Conservation (phyloP, 1,140 invertebrate species). For the Macrobrachium rosenbergii region DNA sequence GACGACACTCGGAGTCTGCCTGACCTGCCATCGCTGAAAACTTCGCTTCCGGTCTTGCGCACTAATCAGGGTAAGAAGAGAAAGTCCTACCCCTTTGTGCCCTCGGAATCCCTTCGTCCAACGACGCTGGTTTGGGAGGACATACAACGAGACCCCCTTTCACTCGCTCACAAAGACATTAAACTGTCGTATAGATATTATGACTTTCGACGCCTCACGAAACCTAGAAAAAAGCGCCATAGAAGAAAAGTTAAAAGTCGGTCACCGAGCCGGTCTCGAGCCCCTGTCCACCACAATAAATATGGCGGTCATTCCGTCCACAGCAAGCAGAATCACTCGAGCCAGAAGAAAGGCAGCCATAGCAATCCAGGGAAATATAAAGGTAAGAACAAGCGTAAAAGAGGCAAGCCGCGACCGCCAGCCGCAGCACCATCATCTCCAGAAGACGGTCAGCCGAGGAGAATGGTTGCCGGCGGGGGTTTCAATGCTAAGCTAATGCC, state of each 20-base stretch:
- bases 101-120: not conserved
- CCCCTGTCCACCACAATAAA: not conserved
- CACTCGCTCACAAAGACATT: not conserved
- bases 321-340: not conserved
- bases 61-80: slow-evolving; percentile 19
- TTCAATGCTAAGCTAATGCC: slow-evolving; percentile 32
- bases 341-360: slow-evolving; percentile 7
- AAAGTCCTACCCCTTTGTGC: not conserved
- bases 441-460: not conserved
- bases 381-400: not conserved
- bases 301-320: too few relatives aligned
- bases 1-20: slow-evolving; percentile 43
- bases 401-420: not conserved
- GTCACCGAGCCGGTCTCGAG: slow-evolving; percentile 21
- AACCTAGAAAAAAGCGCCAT: slow-evolving; percentile 28
- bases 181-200: slow-evolving; percentile 51
- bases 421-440: not conserved
- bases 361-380: not conserved
- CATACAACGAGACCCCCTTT: not conserved
- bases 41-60: slow-evolving; percentile 32
- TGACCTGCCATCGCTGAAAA: slow-evolving; percentile 48
- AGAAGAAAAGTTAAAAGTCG: slow-evolving; percentile 23
- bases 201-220: slow-evolving; percentile 47
- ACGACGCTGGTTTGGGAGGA: slow-evolving; percentile 13
- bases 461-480: slow-evolving; percentile 41